These are phyloP conservation scores for Mechanitis messenoides DNA, from an alignment of 2,888 invertebrate species.

Conservation along the genomic window DNA sequence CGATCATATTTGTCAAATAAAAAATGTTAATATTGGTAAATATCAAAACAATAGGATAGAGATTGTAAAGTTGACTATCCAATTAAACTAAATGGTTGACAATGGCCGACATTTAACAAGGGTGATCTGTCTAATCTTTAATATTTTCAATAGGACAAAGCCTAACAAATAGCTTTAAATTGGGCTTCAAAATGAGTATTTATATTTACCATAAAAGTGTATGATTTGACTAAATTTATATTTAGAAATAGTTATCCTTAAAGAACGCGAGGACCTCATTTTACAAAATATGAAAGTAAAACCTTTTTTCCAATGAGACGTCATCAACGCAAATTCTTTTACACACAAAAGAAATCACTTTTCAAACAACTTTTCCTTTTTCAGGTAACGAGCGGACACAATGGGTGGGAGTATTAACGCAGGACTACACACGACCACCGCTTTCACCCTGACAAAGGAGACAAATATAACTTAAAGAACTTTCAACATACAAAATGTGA, in stretches of 20 bases:
- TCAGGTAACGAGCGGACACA: constrained; percentile 33
- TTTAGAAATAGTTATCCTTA: no score
- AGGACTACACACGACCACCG: constrained; percentile 32
- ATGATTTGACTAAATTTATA: no score
- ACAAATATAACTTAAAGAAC: constrained; percentile 47
- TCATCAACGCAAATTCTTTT: constrained; percentile 21
- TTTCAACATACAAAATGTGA: constrained; percentile 46
- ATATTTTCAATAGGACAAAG: no score
- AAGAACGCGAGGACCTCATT: constrained; percentile 1
- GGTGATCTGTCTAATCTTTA: no score
- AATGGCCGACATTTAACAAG: no score
- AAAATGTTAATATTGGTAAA: not conserved
- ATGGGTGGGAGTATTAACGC: constrained; percentile 36
- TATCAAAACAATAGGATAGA: no score
- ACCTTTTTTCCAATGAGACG: constrained; percentile 22
- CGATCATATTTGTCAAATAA: not conserved
- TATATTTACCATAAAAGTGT: no score
- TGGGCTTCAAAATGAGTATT: no score
- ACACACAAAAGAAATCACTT: constrained; percentile 30
- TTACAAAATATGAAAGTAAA: constrained; percentile 13
- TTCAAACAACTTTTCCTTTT: constrained; percentile 30
- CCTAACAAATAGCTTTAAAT: no score
- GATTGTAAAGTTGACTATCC: no score
- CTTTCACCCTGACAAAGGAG: constrained; percentile 44
- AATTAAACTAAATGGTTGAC: no score